Evolutionary conservation across 2,888 invertebrate genomes (phyloP).

Genomic region (Cantharis flavilabris): DNA sequence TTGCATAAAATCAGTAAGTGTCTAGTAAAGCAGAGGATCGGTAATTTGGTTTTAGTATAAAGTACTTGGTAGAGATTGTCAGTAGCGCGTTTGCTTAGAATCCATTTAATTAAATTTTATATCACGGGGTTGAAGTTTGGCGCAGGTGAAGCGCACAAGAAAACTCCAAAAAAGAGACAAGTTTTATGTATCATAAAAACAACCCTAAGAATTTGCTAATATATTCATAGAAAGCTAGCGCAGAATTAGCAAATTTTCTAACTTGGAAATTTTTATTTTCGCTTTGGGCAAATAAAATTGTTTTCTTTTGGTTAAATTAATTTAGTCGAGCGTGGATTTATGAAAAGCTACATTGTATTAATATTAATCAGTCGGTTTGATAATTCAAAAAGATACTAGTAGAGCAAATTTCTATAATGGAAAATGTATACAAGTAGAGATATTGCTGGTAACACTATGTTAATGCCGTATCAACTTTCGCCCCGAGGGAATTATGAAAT

Average conservation of each 20-base stretch:
- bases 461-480: background rate
- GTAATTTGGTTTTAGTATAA: constrained; percentile 21
- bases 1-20: constrained; percentile 22
- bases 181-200: constrained; percentile 23
- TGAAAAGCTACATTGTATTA: background rate
- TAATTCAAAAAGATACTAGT: background rate
- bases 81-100: constrained; percentile 21
- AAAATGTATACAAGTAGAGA: background rate
- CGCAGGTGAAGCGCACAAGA: constrained; percentile 30
- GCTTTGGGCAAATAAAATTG: constrained; percentile 4
- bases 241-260: constrained; percentile 17
- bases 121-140: constrained; percentile 34
- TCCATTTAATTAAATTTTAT: constrained; percentile 42
- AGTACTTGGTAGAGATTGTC: constrained; percentile 23
- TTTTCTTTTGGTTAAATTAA: constrained; percentile 10
- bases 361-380: constrained; percentile 14
- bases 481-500: constrained; percentile 1
- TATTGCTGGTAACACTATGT: background rate
- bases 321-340: background rate
- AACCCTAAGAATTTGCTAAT: constrained; percentile 23
- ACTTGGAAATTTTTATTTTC: constrained; percentile 10
- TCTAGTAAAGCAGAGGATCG: constrained; percentile 18
- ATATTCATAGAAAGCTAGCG: constrained; percentile 22
- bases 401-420: background rate
- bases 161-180: constrained; percentile 8